A percentile compares a stretch with the other conserved stretches of the same genome.
Evolutionary conservation across 2,113 vertebrate species (phyloP).

Genomic region (Malurus elegans): DNA sequence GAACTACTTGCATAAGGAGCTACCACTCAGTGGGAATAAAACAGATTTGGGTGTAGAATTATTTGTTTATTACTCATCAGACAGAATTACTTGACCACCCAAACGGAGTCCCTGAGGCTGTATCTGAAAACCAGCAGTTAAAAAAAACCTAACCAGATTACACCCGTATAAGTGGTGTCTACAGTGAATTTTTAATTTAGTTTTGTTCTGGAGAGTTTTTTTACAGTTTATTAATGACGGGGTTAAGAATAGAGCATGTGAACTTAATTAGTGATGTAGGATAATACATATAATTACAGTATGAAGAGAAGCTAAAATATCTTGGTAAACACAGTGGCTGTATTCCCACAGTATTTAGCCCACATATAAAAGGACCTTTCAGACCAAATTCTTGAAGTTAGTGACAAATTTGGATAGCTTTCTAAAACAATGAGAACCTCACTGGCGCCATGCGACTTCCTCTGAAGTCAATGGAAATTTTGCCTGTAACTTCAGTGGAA

Average conservation of each 20-base stretch:
- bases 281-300: background rate
- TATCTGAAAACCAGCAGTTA: background rate
- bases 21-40: constrained; percentile 27
- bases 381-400: background rate
- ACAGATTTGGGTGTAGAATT: constrained; percentile 47
- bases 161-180: background rate
- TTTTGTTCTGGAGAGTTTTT: background rate
- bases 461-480: constrained; percentile 49
- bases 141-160: background rate
- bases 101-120: constrained; percentile 23
- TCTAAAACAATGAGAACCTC: background rate
- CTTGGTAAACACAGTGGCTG: background rate
- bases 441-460: background rate
- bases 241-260: constrained; percentile 10
- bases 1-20: constrained; percentile 22
- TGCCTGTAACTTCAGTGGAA: background rate
- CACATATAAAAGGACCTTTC: background rate
- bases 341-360: background rate
- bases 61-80: constrained; percentile 58
- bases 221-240: background rate
- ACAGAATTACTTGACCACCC: constrained; percentile 55
- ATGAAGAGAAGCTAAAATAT: background rate
- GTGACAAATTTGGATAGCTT: background rate
- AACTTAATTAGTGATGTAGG: constrained; percentile 10
- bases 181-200: background rate